phyloP scores from a whole-genome alignment of 2,888 invertebrate species.

The Lithosia quadra region DNA sequence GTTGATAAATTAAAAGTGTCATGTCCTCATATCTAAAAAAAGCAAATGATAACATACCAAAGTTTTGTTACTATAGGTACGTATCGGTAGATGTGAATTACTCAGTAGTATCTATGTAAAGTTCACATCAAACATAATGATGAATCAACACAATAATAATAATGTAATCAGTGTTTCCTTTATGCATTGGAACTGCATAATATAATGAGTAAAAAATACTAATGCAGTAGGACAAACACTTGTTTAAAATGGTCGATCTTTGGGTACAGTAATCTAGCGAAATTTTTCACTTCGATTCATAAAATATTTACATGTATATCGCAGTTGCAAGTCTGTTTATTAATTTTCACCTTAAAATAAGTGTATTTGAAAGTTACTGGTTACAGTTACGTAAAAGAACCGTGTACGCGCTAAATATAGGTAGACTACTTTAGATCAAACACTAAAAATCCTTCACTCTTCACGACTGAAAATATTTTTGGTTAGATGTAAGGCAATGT shows the following conservation, averaged over 20 bases:
- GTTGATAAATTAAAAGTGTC: conserved; percentile 12
- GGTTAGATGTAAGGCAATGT: not conserved
- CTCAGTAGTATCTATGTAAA: not conserved
- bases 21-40: conserved; percentile 10
- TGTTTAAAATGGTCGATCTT: not conserved
- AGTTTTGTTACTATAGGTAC: not conserved
- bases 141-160: not conserved
- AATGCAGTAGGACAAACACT: not conserved
- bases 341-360: not conserved
- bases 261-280: not conserved
- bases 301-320: not conserved
- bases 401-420: not conserved
- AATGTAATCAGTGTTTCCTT: not conserved
- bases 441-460: conserved; percentile 10
- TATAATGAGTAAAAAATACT: too few relatives aligned
- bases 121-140: not conserved
- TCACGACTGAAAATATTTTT: conserved; percentile 8
- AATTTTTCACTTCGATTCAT: not conserved
- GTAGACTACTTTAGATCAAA: conserved; percentile 5
- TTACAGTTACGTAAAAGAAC: not conserved
- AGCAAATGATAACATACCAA: not conserved
- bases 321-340: not conserved
- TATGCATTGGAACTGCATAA: not conserved
- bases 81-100: not conserved
- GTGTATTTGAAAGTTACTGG: not conserved